Percentiles rank a stretch among this genome's conserved stretches.
Evolutionary conservation across 30 jellyfish, hydroid and myxozoan genomes (phyloP).

Genomic region (Cassiopea andromeda): DNA sequence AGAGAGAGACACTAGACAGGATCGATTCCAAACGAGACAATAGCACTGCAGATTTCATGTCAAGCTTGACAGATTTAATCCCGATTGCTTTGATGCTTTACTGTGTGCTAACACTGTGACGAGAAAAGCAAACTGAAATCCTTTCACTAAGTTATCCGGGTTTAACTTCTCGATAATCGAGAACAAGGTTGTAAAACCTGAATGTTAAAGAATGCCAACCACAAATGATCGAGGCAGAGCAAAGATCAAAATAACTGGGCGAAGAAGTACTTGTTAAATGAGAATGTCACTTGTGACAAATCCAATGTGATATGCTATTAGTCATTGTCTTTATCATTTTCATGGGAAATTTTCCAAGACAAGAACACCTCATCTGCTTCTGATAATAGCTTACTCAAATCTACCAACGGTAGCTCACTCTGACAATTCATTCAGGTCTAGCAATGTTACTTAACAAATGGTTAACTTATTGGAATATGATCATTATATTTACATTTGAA

Average conservation of each 20-base stretch:
- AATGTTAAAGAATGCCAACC: neutral
- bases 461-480: too few species aligned
- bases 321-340: neutral
- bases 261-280: neutral
- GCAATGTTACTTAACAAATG: too few species aligned
- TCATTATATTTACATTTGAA: too few species aligned
- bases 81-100: neutral
- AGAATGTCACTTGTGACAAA: neutral
- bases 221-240: neutral
- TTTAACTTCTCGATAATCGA: slow-evolving; percentile 7
- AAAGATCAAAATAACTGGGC: neutral
- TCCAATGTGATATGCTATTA: neutral
- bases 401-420: too few species aligned
- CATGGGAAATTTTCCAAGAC: too few species aligned
- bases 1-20: neutral
- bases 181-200: neutral
- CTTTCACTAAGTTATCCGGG: slow-evolving; percentile 9
- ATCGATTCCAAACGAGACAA: neutral
- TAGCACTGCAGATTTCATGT: neutral
- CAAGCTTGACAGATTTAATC: neutral
- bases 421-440: too few species aligned
- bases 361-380: too few species aligned
- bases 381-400: too few species aligned
- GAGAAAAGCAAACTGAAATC: slow-evolving; percentile 7
- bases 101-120: neutral